Base-by-base conservation (phyloP, 2,113 vertebrate genomes). In the Ursus arctos region DNA sequence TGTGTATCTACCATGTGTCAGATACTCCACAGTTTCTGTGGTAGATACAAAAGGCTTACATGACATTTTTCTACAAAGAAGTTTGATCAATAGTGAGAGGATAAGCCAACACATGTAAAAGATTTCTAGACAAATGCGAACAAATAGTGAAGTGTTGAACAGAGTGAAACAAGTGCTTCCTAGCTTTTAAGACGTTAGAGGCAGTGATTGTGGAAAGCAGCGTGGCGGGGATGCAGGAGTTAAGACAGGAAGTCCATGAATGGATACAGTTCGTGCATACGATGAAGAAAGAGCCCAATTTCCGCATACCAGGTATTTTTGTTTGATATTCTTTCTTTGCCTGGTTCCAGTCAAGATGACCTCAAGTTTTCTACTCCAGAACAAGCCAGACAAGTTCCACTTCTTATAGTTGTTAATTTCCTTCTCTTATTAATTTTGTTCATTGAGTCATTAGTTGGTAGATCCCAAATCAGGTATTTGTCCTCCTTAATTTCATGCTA, bases 61-160 rank as follows among this genome's bases (percentile, higher is more conserved):
- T 4, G 33, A 47, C 71, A n/a, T 69, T 36, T 91, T 80, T 80
- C 40, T 9, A 33, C n/a, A 40, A 55, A 47, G 28, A 55, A 33
- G 3, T 69, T 51, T 74, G 24, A 43, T 76, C 33, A 43, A 14
- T 15, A 55, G 7, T 51, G 21, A 69, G 21, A 81, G 12, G 14
- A 19, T 59, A 79, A 11, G 4, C 15, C 33, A 53, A 43, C 14
- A n/a, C 16, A n/a, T 6, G 7, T 6, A n/a, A 82, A 77, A 7
- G 5, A 24, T 69, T 92, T 96, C 36, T 61, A 61, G 36, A 94
- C n/a, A 93, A 63, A 83, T 77, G 16, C 72, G 36, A 94, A 4
- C 4, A 79, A 80, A 72, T 26, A 61, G 12, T 47, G 26, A 83
- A 59, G 1, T 43, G 16, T 14, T 33, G 24, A 89, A 40, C 55